Conservation (phyloP, 2,113 vertebrate species). For the Petromus typicus region DNA sequence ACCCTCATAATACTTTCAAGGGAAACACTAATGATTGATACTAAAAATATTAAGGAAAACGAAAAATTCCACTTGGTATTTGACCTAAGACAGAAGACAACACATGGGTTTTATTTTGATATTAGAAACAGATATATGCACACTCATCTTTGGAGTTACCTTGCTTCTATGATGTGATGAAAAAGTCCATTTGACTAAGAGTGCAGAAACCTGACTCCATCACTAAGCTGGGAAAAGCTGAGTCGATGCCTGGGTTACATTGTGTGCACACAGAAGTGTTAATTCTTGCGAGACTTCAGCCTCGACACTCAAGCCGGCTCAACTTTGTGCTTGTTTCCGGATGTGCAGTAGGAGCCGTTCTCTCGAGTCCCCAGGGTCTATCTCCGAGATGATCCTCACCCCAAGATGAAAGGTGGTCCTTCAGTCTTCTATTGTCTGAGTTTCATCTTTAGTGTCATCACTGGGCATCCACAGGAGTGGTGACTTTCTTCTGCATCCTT, state of each 20-base stretch:
- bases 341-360: neutral
- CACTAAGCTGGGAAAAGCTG: neutral
- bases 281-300: neutral
- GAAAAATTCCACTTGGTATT: neutral
- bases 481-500: neutral
- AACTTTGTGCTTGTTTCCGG: neutral
- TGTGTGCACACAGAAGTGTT: neutral
- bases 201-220: neutral
- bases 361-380: neutral
- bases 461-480: neutral
- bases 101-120: neutral
- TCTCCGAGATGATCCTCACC: neutral
- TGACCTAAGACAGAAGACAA: neutral
- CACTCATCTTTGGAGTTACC: neutral
- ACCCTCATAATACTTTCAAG: neutral
- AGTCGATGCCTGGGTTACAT: neutral
- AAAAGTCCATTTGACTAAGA: neutral
- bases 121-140: neutral
- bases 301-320: neutral
- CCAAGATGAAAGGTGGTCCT: neutral
- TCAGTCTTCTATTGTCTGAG: neutral
- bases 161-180: neutral
- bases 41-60: neutral
- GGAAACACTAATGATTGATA: neutral
- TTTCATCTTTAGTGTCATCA: neutral